Evolutionary conservation across 1,140 invertebrate genomes (phyloP), one percentile per base, ranked within the genome.

Genomic region (Listronotus oregonensis): DNA sequence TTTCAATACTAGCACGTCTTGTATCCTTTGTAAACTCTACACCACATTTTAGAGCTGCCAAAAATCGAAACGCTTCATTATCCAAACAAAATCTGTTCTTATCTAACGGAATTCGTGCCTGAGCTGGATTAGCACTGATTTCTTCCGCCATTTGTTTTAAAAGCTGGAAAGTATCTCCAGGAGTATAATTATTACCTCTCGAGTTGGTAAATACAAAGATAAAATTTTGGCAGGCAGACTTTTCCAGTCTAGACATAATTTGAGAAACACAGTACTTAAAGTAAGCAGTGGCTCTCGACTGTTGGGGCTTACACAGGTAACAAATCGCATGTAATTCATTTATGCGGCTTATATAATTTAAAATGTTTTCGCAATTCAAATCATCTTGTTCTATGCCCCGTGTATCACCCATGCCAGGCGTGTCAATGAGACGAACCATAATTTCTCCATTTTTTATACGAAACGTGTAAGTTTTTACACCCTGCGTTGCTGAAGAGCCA

Each of bases 221-320:
- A 39, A 78, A 71, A 61, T 78, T 78, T 14, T 66, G 60, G 17
- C 67, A 56, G 1, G 75, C 75, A 8, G 69, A 71, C 51, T 74
- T 73, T 15, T 77, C 72, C 50, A 77, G 65, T 47, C 71, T 60
- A 0, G 73, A 72, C 15, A 77, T 57, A 18, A 77, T 68, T 52
- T 76, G 71, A 56, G 69, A 61, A 6, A 76, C 69, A 49, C 76
- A 76, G 40, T 73, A 76, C 39, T 74, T 65, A 61, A 77, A 77
- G 8, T 64, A 55, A 7, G 69, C 59, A 21, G 55, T 73, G 15
- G 62, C 55, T n/a, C 73, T 55, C 0, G 75, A 44, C 12, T 73
- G 67, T 39, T 73, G 72, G 0, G 74, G 67, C 62, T 71, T 75
- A 17, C 71, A 64, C 15, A 77, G 49, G 51, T 74, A 68, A 47